Base-by-base conservation (phyloP, 35 echinoderm and acorn worm species). In the Apostichopus japonicus region DNA sequence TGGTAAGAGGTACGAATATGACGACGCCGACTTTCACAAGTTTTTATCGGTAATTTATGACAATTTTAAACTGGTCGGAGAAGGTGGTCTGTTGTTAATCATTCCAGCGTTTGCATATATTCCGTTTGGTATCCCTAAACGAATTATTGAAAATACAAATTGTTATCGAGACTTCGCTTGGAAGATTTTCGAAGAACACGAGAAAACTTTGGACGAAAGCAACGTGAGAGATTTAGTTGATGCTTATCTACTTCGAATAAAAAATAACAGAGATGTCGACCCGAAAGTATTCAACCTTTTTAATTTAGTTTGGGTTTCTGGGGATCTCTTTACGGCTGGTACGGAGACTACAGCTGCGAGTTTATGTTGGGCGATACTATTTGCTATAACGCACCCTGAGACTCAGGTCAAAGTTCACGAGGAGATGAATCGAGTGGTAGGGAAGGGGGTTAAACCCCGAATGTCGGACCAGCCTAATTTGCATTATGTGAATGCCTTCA, bases 371-470 rank as follows among this genome's bases (percentile, higher is more conserved):
- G 90, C 90, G 11, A 22, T 94, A 8, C 52, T 95, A 24, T 98
- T 91, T 77, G 93, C 95, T 52, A 57, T 88, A 16, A 79, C 73
- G 0, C 90, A 94, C 55, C 96, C 94, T 16, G 82, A 98, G 4
- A 58, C 93, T 61, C 96, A 98, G 58, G 51, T 72, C 15, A 77
- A 91, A 79, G 93, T 98, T 25, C 96, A 98, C 57, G 82, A 93
- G 7, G 96, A 98, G 86, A 79, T 98, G 70, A 94, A 98, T 44
- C 53, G 77, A 24, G 92, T 92, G n/a, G 92, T 98, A 6, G 96
- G 96, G 70, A 55, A 67, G 53, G 92, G 90, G 33, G 75, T 90
- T 6, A 87, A 84, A 58, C 90, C 90, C 8, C 6, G n/a, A 23
- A 15, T 91, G 4, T 91, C 90, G 33, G 90, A 91, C 24, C 71